Base-by-base conservation (phyloP, 2,797 vertebrate genomes). In the Cossypha polioptera region DNA sequence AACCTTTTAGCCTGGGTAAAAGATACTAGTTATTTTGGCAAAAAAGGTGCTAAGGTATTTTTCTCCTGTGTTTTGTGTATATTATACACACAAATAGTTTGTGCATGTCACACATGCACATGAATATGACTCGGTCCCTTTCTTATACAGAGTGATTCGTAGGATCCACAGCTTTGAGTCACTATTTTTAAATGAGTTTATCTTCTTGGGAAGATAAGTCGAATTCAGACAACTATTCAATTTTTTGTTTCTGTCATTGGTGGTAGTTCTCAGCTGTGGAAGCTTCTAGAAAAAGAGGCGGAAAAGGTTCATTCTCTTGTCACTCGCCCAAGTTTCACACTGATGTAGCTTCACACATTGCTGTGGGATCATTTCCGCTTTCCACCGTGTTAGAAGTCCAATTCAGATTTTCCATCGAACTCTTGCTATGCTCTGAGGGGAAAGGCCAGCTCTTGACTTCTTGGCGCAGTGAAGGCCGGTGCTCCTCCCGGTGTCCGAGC, bases 401-500 rank as follows among this genome's bases (percentile, higher is more conserved):
- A 63, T 17, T 62, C 28, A 24, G 26, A 31, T 35, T 50, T 68
- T 18, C 18, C 31, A 51, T 4, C 2, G 15, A 29, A 16, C 15
- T 18, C 33, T 11, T 14, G 26, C 45, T 4, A 1, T 1, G 17
- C 31, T 9, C 38, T 13, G 35, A 29, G 8, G 11, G 36, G 3
- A 54, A 59, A 55, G 21, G n/a, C 22, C 73, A 11, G 5, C 24
- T 18, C 61, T 12, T 4, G 12, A 6, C 62, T 35, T 10, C 14
- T 7, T 2, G 2, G 29, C 47, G 33, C 21, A 36, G 5, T 2
- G 29, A 17, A 57, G 40, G 65, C 1, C n/a, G 1, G 1, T 1
- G 20, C 33, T 38, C 29, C 28, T 10, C 18, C 3, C 26, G 3
- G 2, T 6, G 18, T 8, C 36, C 0, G 1, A 42, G 51, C 68